phyloP scores from a whole-genome alignment of 2,888 invertebrate genomes.

The Shargacucullia verbasci region DNA sequence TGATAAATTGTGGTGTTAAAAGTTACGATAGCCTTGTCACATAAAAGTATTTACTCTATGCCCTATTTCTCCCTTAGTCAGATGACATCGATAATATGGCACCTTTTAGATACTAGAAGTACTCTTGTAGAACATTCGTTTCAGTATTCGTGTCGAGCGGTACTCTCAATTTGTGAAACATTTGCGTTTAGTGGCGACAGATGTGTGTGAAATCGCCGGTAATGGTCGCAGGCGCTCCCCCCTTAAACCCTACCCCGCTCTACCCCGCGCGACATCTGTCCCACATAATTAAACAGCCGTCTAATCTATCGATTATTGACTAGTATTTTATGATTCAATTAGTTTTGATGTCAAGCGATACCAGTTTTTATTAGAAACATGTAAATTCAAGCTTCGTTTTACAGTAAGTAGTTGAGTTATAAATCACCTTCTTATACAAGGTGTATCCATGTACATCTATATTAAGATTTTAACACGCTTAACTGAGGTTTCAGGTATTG shows the following conservation, averaged over 20 bases:
- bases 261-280: slow-evolving; percentile 43
- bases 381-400: slow-evolving; percentile 20
- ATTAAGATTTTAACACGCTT: too few relatives aligned
- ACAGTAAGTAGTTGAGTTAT: too few relatives aligned
- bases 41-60: too few relatives aligned
- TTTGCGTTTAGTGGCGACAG: slow-evolving; percentile 59
- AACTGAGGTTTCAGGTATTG: too few relatives aligned
- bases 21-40: too few relatives aligned
- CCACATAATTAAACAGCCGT: slow-evolving; percentile 28
- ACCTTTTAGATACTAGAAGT: too few relatives aligned
- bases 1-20: too few relatives aligned
- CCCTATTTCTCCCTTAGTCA: too few relatives aligned
- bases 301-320: slow-evolving; percentile 46
- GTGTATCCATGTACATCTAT: too few relatives aligned
- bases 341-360: slow-evolving; percentile 41
- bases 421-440: too few relatives aligned
- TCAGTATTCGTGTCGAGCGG: background rate
- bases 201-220: slow-evolving; percentile 68
- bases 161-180: slow-evolving; percentile 18
- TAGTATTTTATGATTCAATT: slow-evolving; percentile 47
- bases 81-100: too few relatives aligned
- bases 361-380: slow-evolving; percentile 31
- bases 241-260: slow-evolving; percentile 10
- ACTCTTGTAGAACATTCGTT: too few relatives aligned
- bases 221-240: slow-evolving; percentile 35